Evolutionary conservation across 2,797 vertebrate genomes (phyloP), one percentile per base, ranked within the genome.

Genomic region (Lepilemur ruficaudatus): DNA sequence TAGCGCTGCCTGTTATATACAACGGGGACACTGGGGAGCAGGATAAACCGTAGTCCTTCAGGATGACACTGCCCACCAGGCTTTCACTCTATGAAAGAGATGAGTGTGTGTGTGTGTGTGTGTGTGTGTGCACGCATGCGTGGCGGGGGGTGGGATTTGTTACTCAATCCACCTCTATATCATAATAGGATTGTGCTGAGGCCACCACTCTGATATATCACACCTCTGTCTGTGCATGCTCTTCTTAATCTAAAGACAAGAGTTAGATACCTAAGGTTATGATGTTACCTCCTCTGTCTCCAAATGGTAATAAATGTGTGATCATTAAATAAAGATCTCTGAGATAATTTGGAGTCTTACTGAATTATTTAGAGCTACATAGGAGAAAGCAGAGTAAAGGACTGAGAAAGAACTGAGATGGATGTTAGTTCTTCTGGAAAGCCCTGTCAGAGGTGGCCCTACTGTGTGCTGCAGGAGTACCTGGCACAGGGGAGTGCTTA

Each of bases 21-120:
- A 52, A 14, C 0, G 35, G 15, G 25, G 75, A 20, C 65, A 22
- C 1, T 0, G 15, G 57, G 32, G 14, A 65, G 38, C 4, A 7
- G 43, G 32, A 61, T 1, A 35, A 70, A 41, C 7, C 22, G 35
- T 0, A 25, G 20, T 0, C 13, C 55, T 85, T 20, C 15, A 35
- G 32, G 15, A 48, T 8, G 28, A 78, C 18, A 3, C 1, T 4
- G 9, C 30, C 65, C 63, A 32, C 28, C 11, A 38, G 13, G 43
- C 12, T 25, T 57, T 55, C 22, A 18, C 6, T 61, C 65, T 52
- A 6, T 18, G 50, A 93, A 32, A 84, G 65, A 35, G 46, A 23
- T 30, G 20, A 11, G 79, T 35, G 15, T 35, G 38, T 28, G 23
- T 28, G 50, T 25, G 38, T 38, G 38, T 38, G 38, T 38, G 38